These are phyloP conservation scores for Poicephalus meyeri DNA, from an alignment of 2,113 vertebrate genomes.

Conservation along the genomic window DNA sequence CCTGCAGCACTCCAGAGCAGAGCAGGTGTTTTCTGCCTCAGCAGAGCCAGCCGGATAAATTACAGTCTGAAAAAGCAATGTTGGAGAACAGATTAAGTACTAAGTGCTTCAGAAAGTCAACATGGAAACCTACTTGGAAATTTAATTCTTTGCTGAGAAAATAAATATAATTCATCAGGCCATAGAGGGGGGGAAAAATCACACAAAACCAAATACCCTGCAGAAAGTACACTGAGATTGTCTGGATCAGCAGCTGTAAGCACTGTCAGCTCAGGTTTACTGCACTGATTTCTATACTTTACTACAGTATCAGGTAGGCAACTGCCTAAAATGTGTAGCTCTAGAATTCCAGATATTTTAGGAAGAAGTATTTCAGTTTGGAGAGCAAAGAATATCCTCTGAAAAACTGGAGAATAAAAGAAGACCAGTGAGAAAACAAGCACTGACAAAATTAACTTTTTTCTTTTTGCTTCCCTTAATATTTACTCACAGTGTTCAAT, in stretches of 20 bases:
- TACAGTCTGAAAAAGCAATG: neutral
- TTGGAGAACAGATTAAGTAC: neutral
- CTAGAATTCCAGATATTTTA: neutral
- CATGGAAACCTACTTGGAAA: neutral
- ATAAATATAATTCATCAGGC: neutral
- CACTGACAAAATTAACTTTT: neutral
- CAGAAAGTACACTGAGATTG: neutral
- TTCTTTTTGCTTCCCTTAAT: neutral
- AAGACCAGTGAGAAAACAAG: neutral
- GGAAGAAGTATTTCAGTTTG: neutral
- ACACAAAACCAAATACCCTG: neutral
- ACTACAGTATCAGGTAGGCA: neutral
- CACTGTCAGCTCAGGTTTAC: neutral
- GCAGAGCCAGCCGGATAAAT: neutral
- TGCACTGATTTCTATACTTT: neutral
- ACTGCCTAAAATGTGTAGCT: neutral
- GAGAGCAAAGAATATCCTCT: neutral
- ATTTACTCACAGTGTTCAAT: neutral
- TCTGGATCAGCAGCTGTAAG: neutral
- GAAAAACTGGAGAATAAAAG: neutral
- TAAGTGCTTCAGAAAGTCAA: neutral
- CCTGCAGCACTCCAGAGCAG: neutral
- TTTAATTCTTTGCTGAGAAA: neutral
- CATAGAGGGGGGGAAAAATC: rapidly evolving
- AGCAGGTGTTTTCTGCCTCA: slow-evolving; percentile 5